Percentiles rank a stretch among this genome's conserved stretches.
Evolutionary conservation across 2,888 invertebrate species (phyloP).

Genomic region (Synanthedon tipuliformis): DNA sequence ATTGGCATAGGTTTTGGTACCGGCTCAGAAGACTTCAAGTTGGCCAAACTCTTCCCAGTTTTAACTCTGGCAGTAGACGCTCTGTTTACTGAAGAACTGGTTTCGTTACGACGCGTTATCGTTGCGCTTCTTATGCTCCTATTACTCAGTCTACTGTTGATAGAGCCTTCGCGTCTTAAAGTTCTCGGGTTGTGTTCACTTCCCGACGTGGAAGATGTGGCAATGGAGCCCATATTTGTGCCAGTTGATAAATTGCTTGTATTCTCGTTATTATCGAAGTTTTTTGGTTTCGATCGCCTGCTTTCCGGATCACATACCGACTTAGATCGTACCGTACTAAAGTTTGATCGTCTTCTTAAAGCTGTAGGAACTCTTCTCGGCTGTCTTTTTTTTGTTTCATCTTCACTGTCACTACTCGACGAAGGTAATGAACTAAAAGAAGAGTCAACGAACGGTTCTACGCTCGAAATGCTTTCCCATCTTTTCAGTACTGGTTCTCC

Average conservation of each 20-base stretch:
- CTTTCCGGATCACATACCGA: conserved; percentile 64
- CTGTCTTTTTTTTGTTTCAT: conserved; percentile 44
- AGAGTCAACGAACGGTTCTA: conserved; percentile 78
- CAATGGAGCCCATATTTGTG: conserved; percentile 51
- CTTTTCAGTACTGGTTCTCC: conserved; percentile 55
- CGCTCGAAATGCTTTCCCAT: conserved; percentile 76
- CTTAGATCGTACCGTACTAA: conserved; percentile 52
- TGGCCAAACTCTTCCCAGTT: conserved; percentile 58
- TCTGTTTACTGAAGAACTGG: conserved; percentile 62
- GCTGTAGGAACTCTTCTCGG: conserved; percentile 53
- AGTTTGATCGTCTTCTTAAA: conserved; percentile 47
- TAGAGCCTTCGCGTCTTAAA: conserved; percentile 47
- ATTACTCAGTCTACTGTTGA: conserved; percentile 41
- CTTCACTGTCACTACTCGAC: conserved; percentile 60
- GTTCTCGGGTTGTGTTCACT: conserved; percentile 53
- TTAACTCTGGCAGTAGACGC: conserved; percentile 75
- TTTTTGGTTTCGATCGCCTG: conserved; percentile 36
- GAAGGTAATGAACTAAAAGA: conserved; percentile 72
- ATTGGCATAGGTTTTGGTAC: conserved; percentile 57
- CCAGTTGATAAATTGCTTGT: conserved; percentile 55
- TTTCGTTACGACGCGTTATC: conserved; percentile 50
- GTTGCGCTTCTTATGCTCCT: conserved; percentile 66
- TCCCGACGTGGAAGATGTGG: conserved; percentile 59
- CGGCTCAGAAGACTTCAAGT: conserved; percentile 60
- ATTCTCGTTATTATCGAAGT: conserved; percentile 52